These are phyloP conservation scores for Diplosoma virens DNA, from an alignment of 23 tunicate species.

Conservation along the genomic window DNA sequence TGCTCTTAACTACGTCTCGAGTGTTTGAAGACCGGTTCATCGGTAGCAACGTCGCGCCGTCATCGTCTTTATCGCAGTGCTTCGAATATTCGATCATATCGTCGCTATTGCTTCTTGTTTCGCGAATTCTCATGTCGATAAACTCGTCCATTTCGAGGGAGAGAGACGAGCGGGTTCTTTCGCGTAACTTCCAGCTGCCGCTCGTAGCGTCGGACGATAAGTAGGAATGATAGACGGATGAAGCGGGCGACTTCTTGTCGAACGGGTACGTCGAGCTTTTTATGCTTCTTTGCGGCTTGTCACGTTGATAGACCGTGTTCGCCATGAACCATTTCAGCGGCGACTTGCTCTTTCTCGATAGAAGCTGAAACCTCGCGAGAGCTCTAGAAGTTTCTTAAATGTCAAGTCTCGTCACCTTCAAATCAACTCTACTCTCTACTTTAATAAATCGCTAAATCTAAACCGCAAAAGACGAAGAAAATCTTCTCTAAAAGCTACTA, in stretches of 20 bases:
- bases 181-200: neutral
- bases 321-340: too few species aligned
- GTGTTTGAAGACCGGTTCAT: neutral
- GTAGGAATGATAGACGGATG: neutral
- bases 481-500: too few species aligned
- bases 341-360: too few species aligned
- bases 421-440: too few species aligned
- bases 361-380: too few species aligned
- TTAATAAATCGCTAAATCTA: too few species aligned
- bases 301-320: too few species aligned
- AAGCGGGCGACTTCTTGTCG: slow-evolving; percentile 1
- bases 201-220: neutral
- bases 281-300: neutral
- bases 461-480: too few species aligned
- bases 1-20: too few species aligned
- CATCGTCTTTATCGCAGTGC: neutral
- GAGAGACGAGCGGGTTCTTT: neutral
- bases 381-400: too few species aligned
- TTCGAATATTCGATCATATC: neutral
- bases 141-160: neutral
- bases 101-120: neutral
- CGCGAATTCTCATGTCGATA: neutral
- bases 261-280: slow-evolving; percentile 23
- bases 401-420: too few species aligned
- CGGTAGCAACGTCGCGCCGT: neutral